phyloP scores from a whole-genome alignment of 1,140 invertebrate genomes.

The Berghia stephanieae region DNA sequence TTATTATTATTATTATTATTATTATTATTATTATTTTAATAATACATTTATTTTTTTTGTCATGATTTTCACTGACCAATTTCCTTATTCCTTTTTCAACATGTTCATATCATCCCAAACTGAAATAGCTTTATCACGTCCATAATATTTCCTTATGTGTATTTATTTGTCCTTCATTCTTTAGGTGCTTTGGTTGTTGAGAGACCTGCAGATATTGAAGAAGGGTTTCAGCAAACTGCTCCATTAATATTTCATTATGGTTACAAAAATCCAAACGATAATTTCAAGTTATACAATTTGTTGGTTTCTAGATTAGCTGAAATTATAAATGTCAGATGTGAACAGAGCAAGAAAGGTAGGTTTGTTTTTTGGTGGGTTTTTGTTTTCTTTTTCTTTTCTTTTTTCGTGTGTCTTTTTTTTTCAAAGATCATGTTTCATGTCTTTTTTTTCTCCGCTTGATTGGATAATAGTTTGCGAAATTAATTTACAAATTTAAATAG shows the following conservation, averaged over 20 bases:
- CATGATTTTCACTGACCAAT: no score
- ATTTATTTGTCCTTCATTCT: not conserved
- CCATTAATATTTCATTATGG: constrained; percentile 95
- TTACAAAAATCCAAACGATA: constrained; percentile 80
- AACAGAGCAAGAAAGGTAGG: constrained; percentile 84
- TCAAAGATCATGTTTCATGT: not conserved
- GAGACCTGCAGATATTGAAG: constrained; percentile 88
- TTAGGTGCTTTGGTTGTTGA: constrained; percentile 87
- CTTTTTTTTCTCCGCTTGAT: not conserved
- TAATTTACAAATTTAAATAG: no score
- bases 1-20: no score
- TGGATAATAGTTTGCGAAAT: no score
- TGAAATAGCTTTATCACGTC: no score
- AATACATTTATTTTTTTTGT: not conserved
- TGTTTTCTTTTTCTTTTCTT: not conserved
- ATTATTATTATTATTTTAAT: no score
- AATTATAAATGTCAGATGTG: constrained; percentile 84
- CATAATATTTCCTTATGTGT: no score
- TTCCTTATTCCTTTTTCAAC: no score
- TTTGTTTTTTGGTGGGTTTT: not conserved
- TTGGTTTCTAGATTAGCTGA: constrained; percentile 83
- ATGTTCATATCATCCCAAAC: no score
- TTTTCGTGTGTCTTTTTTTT: not conserved
- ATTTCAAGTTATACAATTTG: constrained; percentile 86
- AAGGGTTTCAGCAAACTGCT: constrained; percentile 78